These are phyloP conservation scores for Enteromius argenteus DNA, from an alignment of 2,797 vertebrate genomes.

Conservation along the genomic window DNA sequence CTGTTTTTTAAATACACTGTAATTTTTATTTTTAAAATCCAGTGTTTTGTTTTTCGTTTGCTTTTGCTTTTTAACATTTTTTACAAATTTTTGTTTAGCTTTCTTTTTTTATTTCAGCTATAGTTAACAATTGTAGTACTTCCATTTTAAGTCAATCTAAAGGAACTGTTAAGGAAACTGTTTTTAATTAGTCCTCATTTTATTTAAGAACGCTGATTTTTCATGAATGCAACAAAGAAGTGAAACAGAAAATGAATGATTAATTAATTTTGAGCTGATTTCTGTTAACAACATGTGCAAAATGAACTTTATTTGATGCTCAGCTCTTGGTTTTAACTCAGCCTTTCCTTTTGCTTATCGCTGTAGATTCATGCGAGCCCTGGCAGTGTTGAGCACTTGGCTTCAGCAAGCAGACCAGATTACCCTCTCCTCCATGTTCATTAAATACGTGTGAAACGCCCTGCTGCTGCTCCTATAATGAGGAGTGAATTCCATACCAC, in stretches of 20 bases:
- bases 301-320: constrained; percentile 16
- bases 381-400: constrained; percentile 44
- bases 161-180: not conserved
- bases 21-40: too few species aligned
- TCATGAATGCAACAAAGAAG: not conserved
- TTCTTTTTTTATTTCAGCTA: not conserved
- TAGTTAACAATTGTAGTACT: not conserved
- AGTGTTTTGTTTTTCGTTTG: too few species aligned
- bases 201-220: not conserved
- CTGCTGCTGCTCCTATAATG: constrained; percentile 37
- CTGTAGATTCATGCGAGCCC: constrained; percentile 21
- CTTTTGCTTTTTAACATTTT: too few species aligned
- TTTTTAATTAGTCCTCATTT: not conserved
- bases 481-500: constrained; percentile 34
- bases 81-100: not conserved
- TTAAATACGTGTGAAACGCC: constrained; percentile 47
- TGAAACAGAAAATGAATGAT: not conserved
- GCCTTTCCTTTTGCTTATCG: constrained; percentile 16
- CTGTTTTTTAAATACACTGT: too few species aligned
- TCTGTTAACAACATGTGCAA: not conserved
- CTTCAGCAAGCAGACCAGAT: constrained; percentile 42
- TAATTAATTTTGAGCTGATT: not conserved
- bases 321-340: constrained; percentile 21
- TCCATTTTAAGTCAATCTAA: not conserved
- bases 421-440: constrained; percentile 50